Conservation (phyloP, 1,140 invertebrate species). For the Euglossa dilemma region DNA sequence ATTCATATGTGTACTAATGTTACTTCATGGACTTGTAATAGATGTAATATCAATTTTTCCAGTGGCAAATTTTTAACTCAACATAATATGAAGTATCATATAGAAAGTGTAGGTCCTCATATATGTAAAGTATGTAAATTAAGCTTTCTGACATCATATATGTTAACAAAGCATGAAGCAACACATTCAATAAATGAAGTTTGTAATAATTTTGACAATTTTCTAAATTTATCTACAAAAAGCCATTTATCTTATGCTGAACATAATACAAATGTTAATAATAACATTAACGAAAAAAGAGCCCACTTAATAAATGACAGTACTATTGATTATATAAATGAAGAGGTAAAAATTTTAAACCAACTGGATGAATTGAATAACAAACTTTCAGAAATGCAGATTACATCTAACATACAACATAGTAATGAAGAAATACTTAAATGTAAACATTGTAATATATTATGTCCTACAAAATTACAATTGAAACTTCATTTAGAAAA, state of each 20-base stretch:
- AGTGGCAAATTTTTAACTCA: neutral
- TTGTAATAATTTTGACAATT: neutral
- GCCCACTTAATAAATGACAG: neutral
- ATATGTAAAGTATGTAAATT: conserved; percentile 5
- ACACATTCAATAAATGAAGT: neutral
- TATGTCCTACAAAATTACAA: neutral
- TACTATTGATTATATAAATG: neutral
- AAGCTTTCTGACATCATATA: conserved; percentile 22
- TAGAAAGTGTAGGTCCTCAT: conserved; percentile 29
- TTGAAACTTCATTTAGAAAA: neutral
- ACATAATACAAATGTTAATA: neutral
- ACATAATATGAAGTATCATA: conserved; percentile 19
- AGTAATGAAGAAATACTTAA: neutral
- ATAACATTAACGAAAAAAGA: neutral
- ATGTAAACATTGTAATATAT: neutral
- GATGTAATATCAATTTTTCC: conserved; percentile 6
- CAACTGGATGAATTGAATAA: neutral
- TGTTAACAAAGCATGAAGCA: conserved; percentile 1
- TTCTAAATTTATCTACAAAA: neutral
- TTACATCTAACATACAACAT: neutral
- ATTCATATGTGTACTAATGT: conserved; percentile 21
- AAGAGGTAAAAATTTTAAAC: neutral
- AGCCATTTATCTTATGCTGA: neutral
- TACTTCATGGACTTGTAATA: conserved; percentile 13
- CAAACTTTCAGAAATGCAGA: neutral